These are phyloP conservation scores for Euclidia mi DNA, from an alignment of 2,888 invertebrate species.

Conservation along the genomic window DNA sequence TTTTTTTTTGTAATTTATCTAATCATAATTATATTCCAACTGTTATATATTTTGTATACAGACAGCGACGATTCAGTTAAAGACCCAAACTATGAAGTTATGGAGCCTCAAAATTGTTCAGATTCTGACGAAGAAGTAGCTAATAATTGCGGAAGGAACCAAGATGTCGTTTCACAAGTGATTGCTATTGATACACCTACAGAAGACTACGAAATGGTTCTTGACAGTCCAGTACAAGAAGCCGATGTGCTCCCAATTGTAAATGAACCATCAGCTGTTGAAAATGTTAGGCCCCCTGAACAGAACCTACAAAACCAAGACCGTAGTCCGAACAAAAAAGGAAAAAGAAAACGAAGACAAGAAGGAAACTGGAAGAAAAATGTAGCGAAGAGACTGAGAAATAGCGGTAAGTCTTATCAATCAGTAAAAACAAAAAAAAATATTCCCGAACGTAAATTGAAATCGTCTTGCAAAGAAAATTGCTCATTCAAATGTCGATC, in stretches of 20 bases:
- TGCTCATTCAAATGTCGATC: not conserved
- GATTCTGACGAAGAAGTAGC: not conserved
- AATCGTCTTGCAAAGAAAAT: not conserved
- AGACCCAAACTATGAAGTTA: not conserved
- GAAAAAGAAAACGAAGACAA: not conserved
- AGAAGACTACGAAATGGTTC: no score
- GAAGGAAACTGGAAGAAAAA: not conserved
- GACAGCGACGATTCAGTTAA: constrained; percentile 19
- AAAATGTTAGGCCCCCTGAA: not conserved
- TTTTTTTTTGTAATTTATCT: no score
- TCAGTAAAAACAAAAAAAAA: not conserved
- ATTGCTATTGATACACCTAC: no score
- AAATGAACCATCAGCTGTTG: no score
- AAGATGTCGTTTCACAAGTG: not conserved
- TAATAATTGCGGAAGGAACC: not conserved
- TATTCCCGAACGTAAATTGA: not conserved
- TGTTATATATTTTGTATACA: not conserved
- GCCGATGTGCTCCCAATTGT: no score
- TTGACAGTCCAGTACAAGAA: no score
- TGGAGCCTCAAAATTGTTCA: not conserved
- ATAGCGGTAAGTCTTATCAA: not conserved
- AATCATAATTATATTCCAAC: no score
- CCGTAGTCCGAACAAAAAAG: not conserved
- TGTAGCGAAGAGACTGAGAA: not conserved
- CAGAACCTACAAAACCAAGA: no score